These are phyloP conservation scores for Furnarius figulus DNA, from an alignment of 2,113 vertebrate genomes.

Conservation along the genomic window DNA sequence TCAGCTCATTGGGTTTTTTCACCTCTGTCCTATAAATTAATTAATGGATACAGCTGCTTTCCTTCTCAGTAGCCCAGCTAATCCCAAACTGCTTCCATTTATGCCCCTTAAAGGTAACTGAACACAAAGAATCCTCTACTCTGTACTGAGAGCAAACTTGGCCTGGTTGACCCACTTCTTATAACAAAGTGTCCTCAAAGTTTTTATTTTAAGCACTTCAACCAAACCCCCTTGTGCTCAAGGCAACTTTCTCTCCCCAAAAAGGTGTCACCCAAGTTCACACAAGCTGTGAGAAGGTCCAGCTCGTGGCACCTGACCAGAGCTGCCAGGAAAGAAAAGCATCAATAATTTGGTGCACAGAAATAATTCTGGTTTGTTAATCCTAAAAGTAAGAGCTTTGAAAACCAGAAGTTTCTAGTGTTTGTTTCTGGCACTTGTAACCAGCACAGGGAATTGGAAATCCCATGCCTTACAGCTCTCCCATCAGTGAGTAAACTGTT, in stretches of 20 bases:
- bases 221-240: neutral
- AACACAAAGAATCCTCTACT: neutral
- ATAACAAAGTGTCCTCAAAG: neutral
- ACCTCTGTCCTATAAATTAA: neutral
- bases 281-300: neutral
- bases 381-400: neutral
- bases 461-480: neutral
- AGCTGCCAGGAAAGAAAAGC: neutral
- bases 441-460: neutral
- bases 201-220: neutral
- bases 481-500: neutral
- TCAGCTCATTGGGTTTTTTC: neutral
- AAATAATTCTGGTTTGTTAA: neutral
- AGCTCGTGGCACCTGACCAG: neutral
- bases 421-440: neutral
- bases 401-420: neutral
- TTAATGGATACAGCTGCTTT: neutral
- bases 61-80: neutral
- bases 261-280: neutral
- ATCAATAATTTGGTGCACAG: accelerated
- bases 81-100: neutral
- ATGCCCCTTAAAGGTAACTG: neutral
- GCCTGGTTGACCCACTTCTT: neutral
- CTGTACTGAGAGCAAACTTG: neutral
- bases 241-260: no score